These are phyloP conservation scores for Limenitis camilla DNA, from an alignment of 2,888 invertebrate species.

Conservation along the genomic window DNA sequence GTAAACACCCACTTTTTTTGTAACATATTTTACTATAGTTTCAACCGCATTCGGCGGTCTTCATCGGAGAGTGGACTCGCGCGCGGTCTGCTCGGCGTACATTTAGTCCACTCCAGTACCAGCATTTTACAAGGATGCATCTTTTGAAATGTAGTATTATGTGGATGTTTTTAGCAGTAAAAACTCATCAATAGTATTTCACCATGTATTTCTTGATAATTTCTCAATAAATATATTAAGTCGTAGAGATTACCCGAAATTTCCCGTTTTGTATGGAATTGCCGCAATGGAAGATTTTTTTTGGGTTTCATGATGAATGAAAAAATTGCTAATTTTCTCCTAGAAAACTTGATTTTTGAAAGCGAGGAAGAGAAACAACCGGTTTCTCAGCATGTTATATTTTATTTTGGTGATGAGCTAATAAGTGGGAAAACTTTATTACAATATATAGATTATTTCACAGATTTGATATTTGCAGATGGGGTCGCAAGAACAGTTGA, in stretches of 20 bases:
- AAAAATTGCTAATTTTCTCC: slow-evolving; percentile 43
- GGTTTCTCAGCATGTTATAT: slow-evolving; percentile 32
- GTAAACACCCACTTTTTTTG: too few species aligned
- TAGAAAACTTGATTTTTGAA: slow-evolving; percentile 38
- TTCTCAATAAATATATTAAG: slow-evolving; percentile 37
- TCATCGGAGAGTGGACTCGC: too few species aligned
- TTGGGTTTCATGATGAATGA: slow-evolving; percentile 34
- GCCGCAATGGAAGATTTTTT: slow-evolving; percentile 38
- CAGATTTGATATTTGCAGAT: slow-evolving; percentile 46
- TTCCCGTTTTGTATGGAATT: slow-evolving; percentile 42
- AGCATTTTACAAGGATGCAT: too few species aligned
- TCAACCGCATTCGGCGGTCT: too few species aligned
- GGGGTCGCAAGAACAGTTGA: slow-evolving; percentile 32
- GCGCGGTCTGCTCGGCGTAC: too few species aligned
- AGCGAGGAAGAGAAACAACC: slow-evolving; percentile 32
- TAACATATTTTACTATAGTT: too few species aligned
- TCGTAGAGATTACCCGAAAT: slow-evolving; percentile 32
- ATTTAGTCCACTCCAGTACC: too few species aligned
- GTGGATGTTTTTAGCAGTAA: slow-evolving; percentile 11
- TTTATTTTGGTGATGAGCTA: slow-evolving; percentile 34
- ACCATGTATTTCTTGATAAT: slow-evolving; percentile 39
- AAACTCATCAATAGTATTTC: slow-evolving; percentile 28
- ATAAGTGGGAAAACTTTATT: slow-evolving; percentile 32
- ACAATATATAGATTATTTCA: slow-evolving; percentile 38
- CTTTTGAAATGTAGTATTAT: too few species aligned